Evolutionary conservation across 2,888 invertebrate species (phyloP), one percentile per base, ranked within the genome.

Genomic region (Hypercompe scribonia): DNA sequence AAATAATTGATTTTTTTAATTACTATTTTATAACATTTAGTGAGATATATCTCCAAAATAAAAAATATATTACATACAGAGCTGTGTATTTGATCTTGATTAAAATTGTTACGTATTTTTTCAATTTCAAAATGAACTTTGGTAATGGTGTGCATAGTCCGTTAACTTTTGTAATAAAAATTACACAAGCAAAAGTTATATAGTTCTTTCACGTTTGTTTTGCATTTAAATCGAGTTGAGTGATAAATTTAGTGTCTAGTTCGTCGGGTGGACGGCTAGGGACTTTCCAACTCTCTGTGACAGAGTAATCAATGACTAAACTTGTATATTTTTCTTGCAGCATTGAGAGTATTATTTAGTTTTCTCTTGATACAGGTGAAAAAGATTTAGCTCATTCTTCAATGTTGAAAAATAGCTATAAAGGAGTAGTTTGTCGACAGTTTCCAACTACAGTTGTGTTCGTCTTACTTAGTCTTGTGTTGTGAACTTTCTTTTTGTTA

Each of bases 221-320:
- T 86, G 82, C 86, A 85, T 87, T 87, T 86, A 81, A 86, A 84
- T 81, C 79, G 85, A 86, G 79, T 79, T 77, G 75, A 81, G 80
- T 85, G 78, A 87, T 87, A 87, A 85, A 88, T 89, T 85, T 82
- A 68, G 79, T 79, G 71, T 73, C 73, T 77, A 80, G 79, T 82
- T 80, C 69, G 79, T 68, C 73, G 74, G 79, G 75, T 71, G 82
- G 75, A 81, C 83, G 75, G 78, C 79, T 78, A 77, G 76, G 74
- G 80, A 84, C 80, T 85, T 86, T 74, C 75, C 74, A 80, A 87
- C 77, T 82, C 74, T 69, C 73, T 76, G 73, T 78, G 81, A 88
- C 80, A 81, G 73, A 74, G 72, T 78, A 84, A 86, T 86, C 85
- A 82, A 86, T 87, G 81, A 82, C 66, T 77, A 82, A 88, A 86